phyloP scores from a whole-genome alignment of 2,113 vertebrate genomes.

The Cynopterus brachyotis region DNA sequence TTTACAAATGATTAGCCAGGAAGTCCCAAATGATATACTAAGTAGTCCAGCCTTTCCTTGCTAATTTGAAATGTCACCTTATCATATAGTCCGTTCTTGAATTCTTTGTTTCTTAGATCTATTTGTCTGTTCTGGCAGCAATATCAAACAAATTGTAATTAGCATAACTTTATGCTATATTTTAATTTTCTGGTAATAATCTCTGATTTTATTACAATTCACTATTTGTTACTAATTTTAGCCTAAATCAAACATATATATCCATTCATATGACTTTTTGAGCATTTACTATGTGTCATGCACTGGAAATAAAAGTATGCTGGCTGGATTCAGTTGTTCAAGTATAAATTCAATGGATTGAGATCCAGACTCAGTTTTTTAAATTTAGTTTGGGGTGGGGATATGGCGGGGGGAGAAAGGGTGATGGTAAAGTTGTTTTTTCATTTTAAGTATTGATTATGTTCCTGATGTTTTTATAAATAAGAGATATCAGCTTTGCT shows the following conservation, averaged over 20 bases:
- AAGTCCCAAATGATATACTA: not conserved
- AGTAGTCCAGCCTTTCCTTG: not conserved
- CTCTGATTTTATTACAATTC: conserved; percentile 26
- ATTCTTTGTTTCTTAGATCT: not conserved
- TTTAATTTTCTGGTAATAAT: conserved; percentile 21
- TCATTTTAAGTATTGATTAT: not conserved
- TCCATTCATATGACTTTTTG: not conserved
- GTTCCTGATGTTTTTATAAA: not conserved
- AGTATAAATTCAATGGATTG: not conserved
- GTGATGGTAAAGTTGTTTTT: not conserved
- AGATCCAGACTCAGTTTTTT: not conserved
- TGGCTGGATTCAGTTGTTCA: not conserved
- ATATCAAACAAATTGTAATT: conserved; percentile 26
- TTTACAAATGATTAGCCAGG: not conserved
- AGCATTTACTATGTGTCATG: not conserved
- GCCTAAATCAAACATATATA: not conserved
- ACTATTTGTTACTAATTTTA: conserved; percentile 23
- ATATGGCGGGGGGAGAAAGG: not conserved
- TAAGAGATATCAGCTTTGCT: conserved; percentile 28
- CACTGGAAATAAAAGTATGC: not conserved
- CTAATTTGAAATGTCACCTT: not conserved
- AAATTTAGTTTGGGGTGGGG: not conserved
- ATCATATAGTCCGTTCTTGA: not conserved
- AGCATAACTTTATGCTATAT: not conserved
- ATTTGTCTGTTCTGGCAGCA: not conserved